A percentile compares a stretch with the other conserved stretches of the same genome.
Conservation (phyloP, 2,888 invertebrate species). For the Thymelicus acteon region DNA sequence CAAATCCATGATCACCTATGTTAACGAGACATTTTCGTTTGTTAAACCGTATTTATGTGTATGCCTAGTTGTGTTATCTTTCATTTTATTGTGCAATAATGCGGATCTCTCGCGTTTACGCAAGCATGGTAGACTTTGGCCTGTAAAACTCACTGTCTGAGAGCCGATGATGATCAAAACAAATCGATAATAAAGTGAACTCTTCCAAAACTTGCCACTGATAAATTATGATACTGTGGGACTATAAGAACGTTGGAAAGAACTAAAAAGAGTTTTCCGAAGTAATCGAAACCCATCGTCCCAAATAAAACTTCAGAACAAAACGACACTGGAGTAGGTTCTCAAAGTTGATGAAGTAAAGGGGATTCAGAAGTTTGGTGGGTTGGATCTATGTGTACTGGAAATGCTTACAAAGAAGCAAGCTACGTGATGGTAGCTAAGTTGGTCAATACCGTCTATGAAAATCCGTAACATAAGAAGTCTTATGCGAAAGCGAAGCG, state of each 20-base stretch:
- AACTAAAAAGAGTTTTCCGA: conserved; percentile 14
- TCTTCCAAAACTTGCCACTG: conserved; percentile 12
- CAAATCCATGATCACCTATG: no score
- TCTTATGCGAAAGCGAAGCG: no score
- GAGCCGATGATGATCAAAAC: no score
- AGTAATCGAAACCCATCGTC: conserved; percentile 23
- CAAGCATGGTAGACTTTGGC: not conserved
- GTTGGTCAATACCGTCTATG: no score
- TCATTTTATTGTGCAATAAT: no score
- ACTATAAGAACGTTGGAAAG: conserved; percentile 15
- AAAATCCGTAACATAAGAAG: no score
- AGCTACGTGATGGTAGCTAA: no score
- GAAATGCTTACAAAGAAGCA: not conserved
- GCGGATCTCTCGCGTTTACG: no score
- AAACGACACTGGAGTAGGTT: conserved; percentile 28
- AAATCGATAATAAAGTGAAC: conserved; percentile 6
- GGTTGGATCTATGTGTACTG: not conserved
- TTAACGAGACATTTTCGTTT: no score
- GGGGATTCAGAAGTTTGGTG: conserved; percentile 21
- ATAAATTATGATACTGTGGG: not conserved
- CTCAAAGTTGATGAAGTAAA: conserved; percentile 25
- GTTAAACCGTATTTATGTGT: no score
- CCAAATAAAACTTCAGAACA: conserved; percentile 30
- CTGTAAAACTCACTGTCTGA: not conserved
- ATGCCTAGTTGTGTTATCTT: no score